Evolutionary conservation across 2,797 vertebrate species (phyloP).

Genomic region (Taeniopygia guttata): DNA sequence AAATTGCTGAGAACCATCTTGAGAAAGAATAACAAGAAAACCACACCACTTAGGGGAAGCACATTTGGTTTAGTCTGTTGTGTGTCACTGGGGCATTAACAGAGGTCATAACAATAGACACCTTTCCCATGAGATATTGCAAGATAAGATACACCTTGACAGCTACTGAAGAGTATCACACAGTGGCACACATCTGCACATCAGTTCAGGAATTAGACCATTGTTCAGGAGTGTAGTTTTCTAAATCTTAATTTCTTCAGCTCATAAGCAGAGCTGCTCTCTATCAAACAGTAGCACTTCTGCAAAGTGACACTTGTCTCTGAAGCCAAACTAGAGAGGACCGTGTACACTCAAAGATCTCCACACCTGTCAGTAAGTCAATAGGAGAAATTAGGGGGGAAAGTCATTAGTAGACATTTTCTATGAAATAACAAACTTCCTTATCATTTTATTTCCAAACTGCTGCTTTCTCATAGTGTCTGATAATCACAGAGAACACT

Average conservation of each 20-base stretch:
- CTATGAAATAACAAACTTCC: constrained; percentile 61
- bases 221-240: not conserved
- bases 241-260: not conserved
- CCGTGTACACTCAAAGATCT: not conserved
- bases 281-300: not conserved
- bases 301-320: not conserved
- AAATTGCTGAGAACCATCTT: not conserved
- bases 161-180: not conserved
- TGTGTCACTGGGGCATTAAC: not conserved
- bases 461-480: constrained; percentile 53
- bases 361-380: not conserved
- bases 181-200: not conserved
- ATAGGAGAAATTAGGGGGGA: not conserved
- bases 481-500: constrained; percentile 63
- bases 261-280: not conserved
- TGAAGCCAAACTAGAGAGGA: not conserved
- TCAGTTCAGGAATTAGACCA: not conserved
- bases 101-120: not conserved
- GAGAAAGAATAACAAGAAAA: not conserved
- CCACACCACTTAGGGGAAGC: not conserved
- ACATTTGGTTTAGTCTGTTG: not conserved
- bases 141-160: not conserved
- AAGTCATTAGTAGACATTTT: not conserved
- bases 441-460: constrained; percentile 49
- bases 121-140: not conserved